Evolutionary conservation across 2,113 vertebrate genomes (phyloP).

Genomic region (Dryoscopus gambensis): DNA sequence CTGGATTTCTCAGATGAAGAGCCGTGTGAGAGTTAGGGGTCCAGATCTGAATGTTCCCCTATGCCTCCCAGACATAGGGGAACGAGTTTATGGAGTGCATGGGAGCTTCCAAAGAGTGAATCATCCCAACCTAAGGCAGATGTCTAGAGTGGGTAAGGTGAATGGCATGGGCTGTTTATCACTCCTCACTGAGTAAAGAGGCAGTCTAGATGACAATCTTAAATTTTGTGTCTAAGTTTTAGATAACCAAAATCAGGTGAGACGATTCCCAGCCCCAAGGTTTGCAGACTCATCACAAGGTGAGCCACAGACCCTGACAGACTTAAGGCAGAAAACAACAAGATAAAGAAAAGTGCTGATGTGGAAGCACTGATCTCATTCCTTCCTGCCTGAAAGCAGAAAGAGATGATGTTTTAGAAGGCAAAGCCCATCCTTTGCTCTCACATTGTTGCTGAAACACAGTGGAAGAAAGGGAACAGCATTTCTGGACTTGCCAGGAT

Average conservation of each 20-base stretch:
- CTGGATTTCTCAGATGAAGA: not conserved
- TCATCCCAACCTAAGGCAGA: constrained; percentile 30
- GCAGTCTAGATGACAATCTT: constrained; percentile 53
- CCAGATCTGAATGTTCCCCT: not conserved
- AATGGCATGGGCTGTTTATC: constrained; percentile 48
- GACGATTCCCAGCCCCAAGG: constrained; percentile 13
- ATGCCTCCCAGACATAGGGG: not conserved
- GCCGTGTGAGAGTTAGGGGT: not conserved
- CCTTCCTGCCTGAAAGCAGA: constrained; percentile 16
- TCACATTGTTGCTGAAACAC: not conserved
- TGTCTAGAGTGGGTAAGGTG: constrained; percentile 22
- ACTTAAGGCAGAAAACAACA: constrained; percentile 34
- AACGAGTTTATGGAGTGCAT: not conserved
- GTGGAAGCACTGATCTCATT: constrained; percentile 40
- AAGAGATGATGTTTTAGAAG: not conserved
- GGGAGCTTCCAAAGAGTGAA: constrained; percentile 1
- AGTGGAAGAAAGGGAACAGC: not conserved
- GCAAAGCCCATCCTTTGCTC: not conserved
- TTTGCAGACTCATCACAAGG: constrained; percentile 43
- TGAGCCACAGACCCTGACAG: constrained; percentile 7
- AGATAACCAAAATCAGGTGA: constrained; percentile 32
- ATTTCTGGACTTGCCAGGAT: not conserved
- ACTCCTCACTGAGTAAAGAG: constrained; percentile 4
- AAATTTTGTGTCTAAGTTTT: not conserved
- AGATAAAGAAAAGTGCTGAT: constrained; percentile 57